Conservation (phyloP, 2,888 invertebrate species). For the Drosophila paranaensis region DNA sequence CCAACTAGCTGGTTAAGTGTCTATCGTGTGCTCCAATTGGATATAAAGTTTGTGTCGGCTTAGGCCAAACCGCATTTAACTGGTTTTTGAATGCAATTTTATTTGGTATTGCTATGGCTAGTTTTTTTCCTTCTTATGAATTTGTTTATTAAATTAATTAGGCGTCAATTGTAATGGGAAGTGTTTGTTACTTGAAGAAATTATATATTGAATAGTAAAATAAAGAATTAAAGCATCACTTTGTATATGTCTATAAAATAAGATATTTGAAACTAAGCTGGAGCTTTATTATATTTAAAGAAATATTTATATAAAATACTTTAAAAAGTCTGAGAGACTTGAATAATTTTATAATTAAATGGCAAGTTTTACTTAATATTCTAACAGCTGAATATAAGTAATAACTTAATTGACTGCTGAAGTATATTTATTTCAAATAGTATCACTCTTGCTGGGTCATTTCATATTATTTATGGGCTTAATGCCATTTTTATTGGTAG, state of each 20-base stretch:
- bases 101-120: slow-evolving; percentile 31
- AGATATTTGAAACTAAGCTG: too few relatives aligned
- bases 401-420: not conserved
- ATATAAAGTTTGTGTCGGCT: slow-evolving; percentile 36
- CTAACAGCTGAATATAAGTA: not conserved
- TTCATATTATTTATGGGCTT: not conserved
- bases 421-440: not conserved
- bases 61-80: slow-evolving; percentile 41
- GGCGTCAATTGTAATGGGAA: not conserved
- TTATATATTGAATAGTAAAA: too few relatives aligned
- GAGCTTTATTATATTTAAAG: too few relatives aligned
- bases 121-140: not conserved
- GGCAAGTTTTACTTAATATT: not conserved
- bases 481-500: too few relatives aligned
- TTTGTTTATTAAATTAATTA: slow-evolving; percentile 1
- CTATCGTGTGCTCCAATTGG: slow-evolving; percentile 48
- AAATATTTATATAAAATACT: too few relatives aligned
- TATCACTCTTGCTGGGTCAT: not conserved
- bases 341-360: too few relatives aligned
- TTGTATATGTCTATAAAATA: too few relatives aligned
- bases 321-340: too few relatives aligned
- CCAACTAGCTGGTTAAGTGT: slow-evolving; percentile 35
- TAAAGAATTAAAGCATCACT: too few relatives aligned
- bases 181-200: not conserved
- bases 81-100: slow-evolving; percentile 55